Conservation (phyloP, 2,888 invertebrate species). For the Nasonia oneida region DNA sequence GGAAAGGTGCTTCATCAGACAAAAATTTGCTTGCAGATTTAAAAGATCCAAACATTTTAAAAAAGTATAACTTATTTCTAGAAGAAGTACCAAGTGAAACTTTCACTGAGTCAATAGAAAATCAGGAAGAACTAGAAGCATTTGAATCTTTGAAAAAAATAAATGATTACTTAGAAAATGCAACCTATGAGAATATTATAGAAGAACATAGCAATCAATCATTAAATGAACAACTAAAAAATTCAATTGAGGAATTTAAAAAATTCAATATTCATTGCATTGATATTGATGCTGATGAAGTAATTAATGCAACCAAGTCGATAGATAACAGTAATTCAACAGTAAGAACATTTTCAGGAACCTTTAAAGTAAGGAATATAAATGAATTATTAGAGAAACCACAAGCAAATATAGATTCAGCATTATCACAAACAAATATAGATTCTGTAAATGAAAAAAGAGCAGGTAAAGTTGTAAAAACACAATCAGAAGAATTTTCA, state of each 20-base stretch:
- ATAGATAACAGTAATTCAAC: background rate
- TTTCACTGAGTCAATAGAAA: background rate
- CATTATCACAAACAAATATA: background rate
- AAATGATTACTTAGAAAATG: background rate
- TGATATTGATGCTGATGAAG: constrained; percentile 39
- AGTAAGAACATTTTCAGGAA: background rate
- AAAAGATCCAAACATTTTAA: constrained; percentile 28
- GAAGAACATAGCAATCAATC: background rate
- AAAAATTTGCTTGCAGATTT: constrained; percentile 13
- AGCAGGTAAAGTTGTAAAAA: background rate
- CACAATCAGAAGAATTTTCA: background rate
- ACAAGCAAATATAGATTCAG: background rate
- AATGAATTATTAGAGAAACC: constrained; percentile 45
- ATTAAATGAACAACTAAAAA: background rate
- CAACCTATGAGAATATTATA: background rate
- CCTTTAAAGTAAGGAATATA: constrained; percentile 39
- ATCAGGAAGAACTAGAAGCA: constrained; percentile 31
- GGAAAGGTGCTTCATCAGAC: background rate
- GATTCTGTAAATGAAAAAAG: background rate
- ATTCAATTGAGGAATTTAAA: constrained; percentile 11
- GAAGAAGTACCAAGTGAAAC: constrained; percentile 31
- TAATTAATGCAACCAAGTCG: background rate
- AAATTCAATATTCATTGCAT: constrained; percentile 27
- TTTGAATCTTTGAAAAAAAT: constrained; percentile 3
- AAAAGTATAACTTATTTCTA: constrained; percentile 30